These are phyloP conservation scores for Pseudomyrmex cubaensis DNA, from an alignment of 1,140 invertebrate species.

Conservation along the genomic window DNA sequence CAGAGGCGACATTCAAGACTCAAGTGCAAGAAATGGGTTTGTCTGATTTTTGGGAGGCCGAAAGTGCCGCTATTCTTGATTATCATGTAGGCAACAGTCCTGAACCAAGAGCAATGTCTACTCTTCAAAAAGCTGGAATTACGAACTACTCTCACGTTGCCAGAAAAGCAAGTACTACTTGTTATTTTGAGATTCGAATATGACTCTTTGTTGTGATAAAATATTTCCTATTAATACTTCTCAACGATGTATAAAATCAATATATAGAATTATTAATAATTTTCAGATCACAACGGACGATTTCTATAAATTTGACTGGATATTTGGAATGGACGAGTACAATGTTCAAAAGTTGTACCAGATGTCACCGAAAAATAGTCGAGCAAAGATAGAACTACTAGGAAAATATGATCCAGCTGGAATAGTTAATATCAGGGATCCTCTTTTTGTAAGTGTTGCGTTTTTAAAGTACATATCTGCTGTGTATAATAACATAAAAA, in stretches of 20 bases:
- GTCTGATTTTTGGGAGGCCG: constrained; percentile 90
- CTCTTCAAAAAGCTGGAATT: constrained; percentile 89
- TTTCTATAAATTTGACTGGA: constrained; percentile 93
- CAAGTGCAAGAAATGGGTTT: constrained; percentile 87
- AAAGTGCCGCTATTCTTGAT: constrained; percentile 93
- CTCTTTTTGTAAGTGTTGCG: no score
- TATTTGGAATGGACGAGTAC: constrained; percentile 96
- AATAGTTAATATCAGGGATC: no score
- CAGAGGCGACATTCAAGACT: constrained; percentile 94
- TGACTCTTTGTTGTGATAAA: background rate
- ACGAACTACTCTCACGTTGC: constrained; percentile 90
- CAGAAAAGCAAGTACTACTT: constrained; percentile 86
- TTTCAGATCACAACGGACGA: constrained; percentile 89
- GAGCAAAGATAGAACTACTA: no score
- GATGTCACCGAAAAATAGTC: no score
- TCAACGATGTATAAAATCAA: no score
- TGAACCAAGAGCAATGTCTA: constrained; percentile 90
- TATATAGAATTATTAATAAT: background rate
- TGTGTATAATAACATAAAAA: no score
- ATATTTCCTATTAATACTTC: no score
- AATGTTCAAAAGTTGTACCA: no score
- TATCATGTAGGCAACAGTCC: constrained; percentile 94
- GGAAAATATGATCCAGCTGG: no score
- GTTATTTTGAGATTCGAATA: background rate
- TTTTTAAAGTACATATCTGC: no score